Evolutionary conservation across 2,113 vertebrate genomes (phyloP).

Genomic region (Chionomys nivalis): DNA sequence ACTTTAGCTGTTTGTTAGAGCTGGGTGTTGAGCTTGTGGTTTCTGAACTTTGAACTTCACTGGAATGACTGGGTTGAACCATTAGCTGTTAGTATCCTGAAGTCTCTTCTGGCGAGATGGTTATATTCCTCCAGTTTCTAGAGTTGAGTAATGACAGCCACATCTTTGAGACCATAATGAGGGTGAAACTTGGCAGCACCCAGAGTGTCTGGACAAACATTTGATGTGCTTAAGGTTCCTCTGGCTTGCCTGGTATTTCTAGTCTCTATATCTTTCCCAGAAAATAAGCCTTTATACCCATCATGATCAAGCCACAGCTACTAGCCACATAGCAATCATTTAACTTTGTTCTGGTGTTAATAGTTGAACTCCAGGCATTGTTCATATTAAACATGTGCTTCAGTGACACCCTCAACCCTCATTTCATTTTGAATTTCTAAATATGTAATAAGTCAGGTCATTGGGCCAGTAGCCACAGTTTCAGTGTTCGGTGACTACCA

Average conservation of each 20-base stretch:
- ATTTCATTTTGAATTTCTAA: not conserved
- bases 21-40: not conserved
- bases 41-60: slow-evolving; percentile 36
- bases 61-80: not conserved
- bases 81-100: not conserved
- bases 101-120: not conserved
- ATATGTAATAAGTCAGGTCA: not conserved
- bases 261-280: not conserved
- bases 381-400: not conserved
- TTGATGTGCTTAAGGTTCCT: not conserved
- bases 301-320: not conserved
- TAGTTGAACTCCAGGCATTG: not conserved
- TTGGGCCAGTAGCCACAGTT: not conserved
- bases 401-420: not conserved
- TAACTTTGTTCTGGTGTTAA: not conserved
- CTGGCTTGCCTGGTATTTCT: not conserved
- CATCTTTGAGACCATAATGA: not conserved
- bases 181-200: not conserved
- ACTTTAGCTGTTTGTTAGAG: not conserved
- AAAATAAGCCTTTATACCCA: not conserved
- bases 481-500: not conserved
- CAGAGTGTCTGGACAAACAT: not conserved
- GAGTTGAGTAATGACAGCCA: not conserved
- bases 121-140: not conserved
- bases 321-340: not conserved